Evolutionary conservation across 2,797 vertebrate species (phyloP).

Genomic region (Acanthurus tractus): DNA sequence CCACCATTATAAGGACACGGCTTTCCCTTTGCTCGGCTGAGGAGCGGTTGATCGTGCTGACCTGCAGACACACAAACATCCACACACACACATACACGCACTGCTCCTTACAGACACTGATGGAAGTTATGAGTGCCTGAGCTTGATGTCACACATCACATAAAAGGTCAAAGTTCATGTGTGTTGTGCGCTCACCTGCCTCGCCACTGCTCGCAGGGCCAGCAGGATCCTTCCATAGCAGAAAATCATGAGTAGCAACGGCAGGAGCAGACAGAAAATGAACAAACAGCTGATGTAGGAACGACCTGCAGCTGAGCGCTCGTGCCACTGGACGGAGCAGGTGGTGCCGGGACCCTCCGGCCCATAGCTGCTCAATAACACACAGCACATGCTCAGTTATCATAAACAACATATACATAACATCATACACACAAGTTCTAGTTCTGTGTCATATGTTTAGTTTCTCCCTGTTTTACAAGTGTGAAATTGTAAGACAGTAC

Average conservation of each 20-base stretch:
- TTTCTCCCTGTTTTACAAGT: neutral
- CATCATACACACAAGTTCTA: too few species aligned
- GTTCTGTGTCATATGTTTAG: neutral
- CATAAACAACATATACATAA: neutral
- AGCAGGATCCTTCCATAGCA: slow-evolving; percentile 84
- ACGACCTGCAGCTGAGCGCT: slow-evolving; percentile 66
- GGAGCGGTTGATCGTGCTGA: slow-evolving; percentile 24
- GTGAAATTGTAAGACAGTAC: neutral
- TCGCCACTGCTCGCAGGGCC: slow-evolving; percentile 37
- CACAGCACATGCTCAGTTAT: neutral
- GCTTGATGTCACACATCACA: neutral
- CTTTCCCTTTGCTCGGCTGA: slow-evolving; percentile 44
- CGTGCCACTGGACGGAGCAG: slow-evolving; percentile 86
- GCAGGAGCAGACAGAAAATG: slow-evolving; percentile 84
- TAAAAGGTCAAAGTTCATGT: slow-evolving; percentile 42
- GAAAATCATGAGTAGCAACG: slow-evolving; percentile 83
- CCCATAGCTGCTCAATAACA: slow-evolving; percentile 65
- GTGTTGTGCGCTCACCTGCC: slow-evolving; percentile 38
- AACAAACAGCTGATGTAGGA: slow-evolving; percentile 86
- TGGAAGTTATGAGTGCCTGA: neutral
- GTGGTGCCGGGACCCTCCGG: slow-evolving; percentile 84
- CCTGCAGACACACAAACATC: slow-evolving; percentile 29
- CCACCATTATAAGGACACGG: slow-evolving; percentile 77
- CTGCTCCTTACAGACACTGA: neutral
- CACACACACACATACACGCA: neutral